These are phyloP conservation scores for Drosophila atroscutellata DNA, from an alignment of 2,888 invertebrate species.

Conservation along the genomic window DNA sequence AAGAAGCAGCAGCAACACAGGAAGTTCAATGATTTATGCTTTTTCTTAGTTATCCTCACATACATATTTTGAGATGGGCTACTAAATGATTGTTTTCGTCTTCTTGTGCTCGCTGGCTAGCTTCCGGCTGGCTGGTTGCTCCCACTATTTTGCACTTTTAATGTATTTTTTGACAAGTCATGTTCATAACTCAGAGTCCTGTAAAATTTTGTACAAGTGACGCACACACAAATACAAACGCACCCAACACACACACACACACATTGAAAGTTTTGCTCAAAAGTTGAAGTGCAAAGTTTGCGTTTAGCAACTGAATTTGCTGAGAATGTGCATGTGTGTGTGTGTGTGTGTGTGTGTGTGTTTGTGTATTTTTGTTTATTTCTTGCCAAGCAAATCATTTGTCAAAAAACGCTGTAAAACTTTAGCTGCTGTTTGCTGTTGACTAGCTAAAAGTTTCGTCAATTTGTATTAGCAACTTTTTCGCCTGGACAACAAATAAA, in stretches of 20 bases:
- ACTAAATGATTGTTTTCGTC: slow-evolving; percentile 75
- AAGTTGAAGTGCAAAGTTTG: slow-evolving; percentile 76
- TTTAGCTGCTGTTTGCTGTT: slow-evolving; percentile 74
- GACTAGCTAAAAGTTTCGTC: slow-evolving; percentile 76
- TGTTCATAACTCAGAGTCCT: slow-evolving; percentile 80
- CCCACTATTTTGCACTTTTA: slow-evolving; percentile 73
- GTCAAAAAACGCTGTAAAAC: slow-evolving; percentile 73
- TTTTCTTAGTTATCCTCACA: slow-evolving; percentile 42
- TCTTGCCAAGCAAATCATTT: slow-evolving; percentile 71
- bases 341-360: slow-evolving; percentile 15
- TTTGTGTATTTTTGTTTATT: slow-evolving; percentile 58
- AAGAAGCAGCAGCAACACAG: slow-evolving; percentile 1
- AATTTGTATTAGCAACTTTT: slow-evolving; percentile 77
- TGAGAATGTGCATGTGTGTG: slow-evolving; percentile 13
- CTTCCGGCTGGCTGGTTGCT: slow-evolving; percentile 11
- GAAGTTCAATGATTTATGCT: slow-evolving; percentile 78
- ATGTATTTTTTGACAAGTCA: slow-evolving; percentile 78
- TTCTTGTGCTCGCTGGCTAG: not conserved
- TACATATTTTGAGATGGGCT: slow-evolving; percentile 48
- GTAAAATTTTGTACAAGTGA: slow-evolving; percentile 63
- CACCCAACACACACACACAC: slow-evolving; percentile 11
- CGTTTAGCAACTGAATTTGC: slow-evolving; percentile 36
- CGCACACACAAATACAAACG: slow-evolving; percentile 29
- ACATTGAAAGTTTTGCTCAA: slow-evolving; percentile 48
- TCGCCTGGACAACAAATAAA: slow-evolving; percentile 31